These are phyloP conservation scores for Orthonychiurus folsomi DNA, from an alignment of 2,888 invertebrate genomes.

Conservation along the genomic window DNA sequence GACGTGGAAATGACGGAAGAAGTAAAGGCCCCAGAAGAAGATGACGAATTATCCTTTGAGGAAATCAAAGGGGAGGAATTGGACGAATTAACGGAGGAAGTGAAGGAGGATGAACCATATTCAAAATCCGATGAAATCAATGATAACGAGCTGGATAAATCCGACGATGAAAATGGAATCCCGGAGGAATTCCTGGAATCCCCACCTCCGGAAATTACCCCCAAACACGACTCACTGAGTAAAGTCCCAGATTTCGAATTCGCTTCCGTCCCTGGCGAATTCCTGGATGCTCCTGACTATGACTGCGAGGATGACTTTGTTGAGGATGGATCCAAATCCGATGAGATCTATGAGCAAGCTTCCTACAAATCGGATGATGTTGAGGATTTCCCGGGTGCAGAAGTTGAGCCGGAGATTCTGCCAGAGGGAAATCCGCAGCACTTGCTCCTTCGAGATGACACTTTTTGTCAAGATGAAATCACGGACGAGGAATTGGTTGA, in stretches of 20 bases:
- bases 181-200: neutral
- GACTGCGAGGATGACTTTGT: neutral
- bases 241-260: conserved; percentile 2
- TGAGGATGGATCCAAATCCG: neutral
- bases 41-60: neutral
- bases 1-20: conserved; percentile 1
- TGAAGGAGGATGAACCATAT: neutral
- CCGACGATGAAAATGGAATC: neutral
- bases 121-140: conserved; percentile 7
- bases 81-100: conserved; percentile 5
- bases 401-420: neutral
- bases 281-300: conserved; percentile 15
- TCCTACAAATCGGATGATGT: neutral
- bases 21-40: neutral
- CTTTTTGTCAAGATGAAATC: neutral
- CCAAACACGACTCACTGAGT: neutral
- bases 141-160: neutral
- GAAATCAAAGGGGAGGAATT: conserved; percentile 12
- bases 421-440: too few relatives aligned
- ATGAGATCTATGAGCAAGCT: neutral
- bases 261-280: conserved; percentile 1
- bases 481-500: neutral
- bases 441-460: neutral
- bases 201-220: neutral
- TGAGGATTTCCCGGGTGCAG: neutral